A percentile compares a stretch with the other conserved stretches of the same genome.
These are phyloP conservation scores for Grantiella picta DNA, from an alignment of 2,113 vertebrate species.

Conservation along the genomic window DNA sequence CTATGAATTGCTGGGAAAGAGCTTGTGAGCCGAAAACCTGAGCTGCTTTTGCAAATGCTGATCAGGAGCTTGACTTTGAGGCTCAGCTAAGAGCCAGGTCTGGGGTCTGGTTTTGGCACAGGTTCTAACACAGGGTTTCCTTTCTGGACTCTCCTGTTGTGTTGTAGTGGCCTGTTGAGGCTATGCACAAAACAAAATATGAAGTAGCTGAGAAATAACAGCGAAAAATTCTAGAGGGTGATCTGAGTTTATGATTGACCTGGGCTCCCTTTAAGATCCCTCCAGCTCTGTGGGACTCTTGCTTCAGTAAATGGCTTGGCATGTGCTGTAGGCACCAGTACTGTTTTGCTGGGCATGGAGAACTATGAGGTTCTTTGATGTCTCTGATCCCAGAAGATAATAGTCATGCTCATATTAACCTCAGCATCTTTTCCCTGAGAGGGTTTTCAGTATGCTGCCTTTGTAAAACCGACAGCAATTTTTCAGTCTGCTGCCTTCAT, in stretches of 20 bases:
- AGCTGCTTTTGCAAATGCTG: background rate
- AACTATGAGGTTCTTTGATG: background rate
- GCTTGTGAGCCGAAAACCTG: background rate
- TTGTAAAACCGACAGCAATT: conserved; percentile 17
- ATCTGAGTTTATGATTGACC: background rate
- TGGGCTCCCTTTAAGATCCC: background rate
- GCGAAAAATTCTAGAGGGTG: background rate
- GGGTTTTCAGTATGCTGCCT: conserved; percentile 14
- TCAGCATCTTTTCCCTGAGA: conserved; percentile 12
- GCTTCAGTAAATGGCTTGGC: background rate
- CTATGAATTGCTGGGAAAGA: background rate
- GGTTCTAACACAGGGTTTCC: background rate
- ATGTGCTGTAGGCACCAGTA: background rate
- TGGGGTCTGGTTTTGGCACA: background rate
- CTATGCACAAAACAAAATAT: background rate
- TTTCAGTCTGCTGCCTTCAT: conserved; percentile 41
- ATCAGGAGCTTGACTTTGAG: background rate
- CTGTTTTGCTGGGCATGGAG: background rate
- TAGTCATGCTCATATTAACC: conserved; percentile 1
- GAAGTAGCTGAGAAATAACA: background rate
- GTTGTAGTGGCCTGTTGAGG: background rate
- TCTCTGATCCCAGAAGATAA: conserved; percentile 17
- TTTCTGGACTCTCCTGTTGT: background rate
- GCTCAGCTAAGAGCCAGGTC: background rate
- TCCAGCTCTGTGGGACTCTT: background rate